Evolutionary conservation across 2,888 invertebrate genomes (phyloP).

Genomic region (Lasioglossum leucozonium): DNA sequence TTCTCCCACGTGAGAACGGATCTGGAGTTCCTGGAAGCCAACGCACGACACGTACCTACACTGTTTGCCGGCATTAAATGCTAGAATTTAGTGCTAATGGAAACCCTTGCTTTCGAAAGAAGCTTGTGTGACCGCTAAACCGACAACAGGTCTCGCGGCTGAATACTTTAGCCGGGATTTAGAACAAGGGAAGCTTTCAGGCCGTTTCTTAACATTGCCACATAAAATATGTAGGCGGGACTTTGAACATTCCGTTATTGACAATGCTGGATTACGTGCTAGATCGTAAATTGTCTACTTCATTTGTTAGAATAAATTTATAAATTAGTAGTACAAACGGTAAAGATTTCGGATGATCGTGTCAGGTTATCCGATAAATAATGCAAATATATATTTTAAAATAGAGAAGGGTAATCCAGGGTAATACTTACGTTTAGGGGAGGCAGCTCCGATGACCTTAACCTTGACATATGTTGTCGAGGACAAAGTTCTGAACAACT

Average conservation of each 20-base stretch:
- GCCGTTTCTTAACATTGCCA: background rate
- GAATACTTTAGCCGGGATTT: background rate
- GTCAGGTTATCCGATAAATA: background rate
- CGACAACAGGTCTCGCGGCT: conserved; percentile 7
- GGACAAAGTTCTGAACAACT: too few relatives aligned
- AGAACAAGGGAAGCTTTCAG: background rate
- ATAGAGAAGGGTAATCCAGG: too few relatives aligned
- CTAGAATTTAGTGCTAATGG: conserved; percentile 56
- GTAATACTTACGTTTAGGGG: too few relatives aligned
- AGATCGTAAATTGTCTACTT: background rate
- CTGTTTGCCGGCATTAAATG: conserved; percentile 48
- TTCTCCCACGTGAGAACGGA: conserved; percentile 44
- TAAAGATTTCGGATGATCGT: background rate
- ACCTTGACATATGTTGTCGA: too few relatives aligned
- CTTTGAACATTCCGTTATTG: background rate
- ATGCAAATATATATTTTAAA: too few relatives aligned
- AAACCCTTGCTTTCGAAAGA: conserved; percentile 29
- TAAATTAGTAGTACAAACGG: background rate
- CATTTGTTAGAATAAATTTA: background rate
- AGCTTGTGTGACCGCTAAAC: background rate
- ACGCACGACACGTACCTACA: conserved; percentile 35
- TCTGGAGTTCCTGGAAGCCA: conserved; percentile 46
- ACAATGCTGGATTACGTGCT: background rate
- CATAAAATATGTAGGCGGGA: background rate
- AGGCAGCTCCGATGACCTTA: too few relatives aligned